Conservation (phyloP, 2,888 invertebrate genomes). For the Taenaris catops region DNA sequence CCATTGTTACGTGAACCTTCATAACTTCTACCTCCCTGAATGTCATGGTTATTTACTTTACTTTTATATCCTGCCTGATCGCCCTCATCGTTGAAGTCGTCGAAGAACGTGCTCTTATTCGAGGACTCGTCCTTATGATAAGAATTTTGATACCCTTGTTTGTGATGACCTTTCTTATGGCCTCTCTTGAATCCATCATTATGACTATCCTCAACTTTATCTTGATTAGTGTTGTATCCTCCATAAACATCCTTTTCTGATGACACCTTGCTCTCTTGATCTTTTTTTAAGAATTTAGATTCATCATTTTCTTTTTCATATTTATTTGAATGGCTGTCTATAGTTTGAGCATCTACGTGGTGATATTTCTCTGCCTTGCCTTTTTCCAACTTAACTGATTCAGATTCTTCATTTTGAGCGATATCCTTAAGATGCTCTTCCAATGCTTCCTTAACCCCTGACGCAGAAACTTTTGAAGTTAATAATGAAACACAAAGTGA, state of each 20-base stretch:
- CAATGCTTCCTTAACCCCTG: constrained; percentile 60
- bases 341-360: constrained; percentile 57
- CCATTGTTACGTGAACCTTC: constrained; percentile 66
- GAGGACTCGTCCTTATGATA: constrained; percentile 86
- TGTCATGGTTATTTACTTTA: constrained; percentile 55
- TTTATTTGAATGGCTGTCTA: constrained; percentile 65
- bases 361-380: constrained; percentile 68
- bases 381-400: constrained; percentile 61
- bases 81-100: constrained; percentile 78
- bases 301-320: constrained; percentile 66
- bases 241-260: constrained; percentile 64
- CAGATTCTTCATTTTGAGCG: constrained; percentile 58
- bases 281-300: constrained; percentile 68
- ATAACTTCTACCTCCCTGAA: constrained; percentile 60
- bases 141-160: constrained; percentile 84
- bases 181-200: constrained; percentile 64
- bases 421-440: constrained; percentile 71
- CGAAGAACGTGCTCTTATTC: constrained; percentile 84
- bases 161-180: constrained; percentile 84
- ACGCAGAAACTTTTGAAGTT: constrained; percentile 42
- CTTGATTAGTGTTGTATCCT: constrained; percentile 61
- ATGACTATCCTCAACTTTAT: constrained; percentile 63
- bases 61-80: constrained; percentile 67
- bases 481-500: constrained; percentile 44
- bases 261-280: constrained; percentile 60